These are phyloP conservation scores for Drosophila nigritarsus DNA, from an alignment of 2,888 invertebrate genomes.

Conservation along the genomic window DNA sequence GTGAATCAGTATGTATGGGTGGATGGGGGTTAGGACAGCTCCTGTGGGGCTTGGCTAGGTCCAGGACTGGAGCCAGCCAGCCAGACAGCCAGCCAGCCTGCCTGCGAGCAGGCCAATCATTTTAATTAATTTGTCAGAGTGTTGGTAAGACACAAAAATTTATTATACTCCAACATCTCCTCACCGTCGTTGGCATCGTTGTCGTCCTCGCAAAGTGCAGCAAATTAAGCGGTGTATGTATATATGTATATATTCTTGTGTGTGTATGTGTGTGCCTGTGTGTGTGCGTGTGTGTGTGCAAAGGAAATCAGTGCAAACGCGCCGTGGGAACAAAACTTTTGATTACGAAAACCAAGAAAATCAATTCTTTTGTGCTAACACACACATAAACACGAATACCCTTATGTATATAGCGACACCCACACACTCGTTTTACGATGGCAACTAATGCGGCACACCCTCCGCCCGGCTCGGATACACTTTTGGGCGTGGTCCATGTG, in stretches of 20 bases:
- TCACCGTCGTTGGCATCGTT: conserved; percentile 22
- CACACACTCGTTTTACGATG: conserved; percentile 22
- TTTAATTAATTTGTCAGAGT: conserved; percentile 84
- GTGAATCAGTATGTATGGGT: conserved; percentile 16
- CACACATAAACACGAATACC: conserved; percentile 6
- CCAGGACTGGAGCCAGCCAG: conserved; percentile 2
- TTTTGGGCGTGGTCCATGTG: conserved; percentile 53
- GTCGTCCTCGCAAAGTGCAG: conserved; percentile 58
- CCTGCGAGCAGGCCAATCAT: conserved; percentile 77
- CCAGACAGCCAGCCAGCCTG: conserved; percentile 59
- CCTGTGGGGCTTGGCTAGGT: conserved; percentile 28
- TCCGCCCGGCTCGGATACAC: conserved; percentile 1
- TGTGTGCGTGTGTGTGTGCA: conserved; percentile 22
- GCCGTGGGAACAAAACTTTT: conserved; percentile 74
- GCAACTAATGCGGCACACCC: conserved; percentile 38
- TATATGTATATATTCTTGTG: background rate
- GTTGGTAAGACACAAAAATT: conserved; percentile 80
- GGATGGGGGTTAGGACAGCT: conserved; percentile 7
- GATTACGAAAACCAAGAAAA: conserved; percentile 77
- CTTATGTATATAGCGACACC: background rate
- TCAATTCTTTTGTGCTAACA: conserved; percentile 54
- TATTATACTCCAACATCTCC: conserved; percentile 72
- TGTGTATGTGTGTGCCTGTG: background rate
- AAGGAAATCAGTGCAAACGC: conserved; percentile 70
- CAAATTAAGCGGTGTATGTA: conserved; percentile 59